Percentiles rank a stretch among this genome's conserved stretches.
phyloP scores from a whole-genome alignment of 2,113 vertebrate genomes.

The Upupa epops region DNA sequence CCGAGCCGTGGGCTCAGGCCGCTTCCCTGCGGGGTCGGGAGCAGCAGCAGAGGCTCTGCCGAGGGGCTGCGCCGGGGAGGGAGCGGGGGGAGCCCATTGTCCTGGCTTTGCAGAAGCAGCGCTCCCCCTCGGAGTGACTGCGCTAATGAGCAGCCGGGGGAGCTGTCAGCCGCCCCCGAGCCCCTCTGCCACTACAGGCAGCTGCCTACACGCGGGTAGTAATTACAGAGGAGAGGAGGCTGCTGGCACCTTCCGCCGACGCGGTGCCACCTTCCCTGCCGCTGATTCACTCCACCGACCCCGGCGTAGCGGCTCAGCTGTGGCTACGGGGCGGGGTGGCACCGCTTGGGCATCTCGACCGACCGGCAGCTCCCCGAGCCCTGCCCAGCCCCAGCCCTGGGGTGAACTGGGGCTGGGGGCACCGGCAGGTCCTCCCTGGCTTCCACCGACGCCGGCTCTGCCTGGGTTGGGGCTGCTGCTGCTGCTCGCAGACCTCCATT shows the following conservation, averaged over 20 bases:
- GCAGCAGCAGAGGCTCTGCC: background rate
- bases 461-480: background rate
- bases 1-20: accelerated
- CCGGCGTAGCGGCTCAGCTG: background rate
- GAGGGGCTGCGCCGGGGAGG: background rate
- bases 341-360: background rate
- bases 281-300: slow-evolving; percentile 53
- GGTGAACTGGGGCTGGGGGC: background rate
- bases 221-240: slow-evolving; percentile 64
- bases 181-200: slow-evolving; percentile 26
- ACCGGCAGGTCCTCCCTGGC: background rate
- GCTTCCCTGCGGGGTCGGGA: accelerated
- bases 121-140: slow-evolving; percentile 16
- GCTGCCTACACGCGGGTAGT: slow-evolving; percentile 63
- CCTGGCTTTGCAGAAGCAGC: background rate
- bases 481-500: slow-evolving; percentile 33
- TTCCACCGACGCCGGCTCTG: background rate
- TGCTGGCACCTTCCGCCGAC: slow-evolving; percentile 56
- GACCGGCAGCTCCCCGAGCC: background rate
- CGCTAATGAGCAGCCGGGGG: slow-evolving; percentile 49
- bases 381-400: background rate
- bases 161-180: slow-evolving; percentile 58
- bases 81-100: slow-evolving; percentile 27
- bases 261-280: slow-evolving; percentile 5
- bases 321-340: background rate